Evolutionary conservation across 2,888 invertebrate genomes (phyloP), one percentile per base, ranked within the genome.

Genomic region (Meliscaeva auricollis): DNA sequence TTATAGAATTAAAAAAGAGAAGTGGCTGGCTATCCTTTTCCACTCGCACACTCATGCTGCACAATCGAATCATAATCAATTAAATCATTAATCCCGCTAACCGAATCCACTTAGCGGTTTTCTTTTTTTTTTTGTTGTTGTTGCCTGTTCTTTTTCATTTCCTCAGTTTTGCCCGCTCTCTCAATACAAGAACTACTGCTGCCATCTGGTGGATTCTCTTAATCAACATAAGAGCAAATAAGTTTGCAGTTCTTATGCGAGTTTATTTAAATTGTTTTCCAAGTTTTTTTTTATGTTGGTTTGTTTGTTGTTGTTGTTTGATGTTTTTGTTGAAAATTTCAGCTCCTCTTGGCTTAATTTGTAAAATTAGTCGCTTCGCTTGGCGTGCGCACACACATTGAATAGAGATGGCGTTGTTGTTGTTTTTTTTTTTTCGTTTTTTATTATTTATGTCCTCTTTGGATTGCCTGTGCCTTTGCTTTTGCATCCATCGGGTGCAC

Each of bases 11-110:
- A 11, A 38, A 38, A 38, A 30, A 20, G 32, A 35, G n/a, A n/a
- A n/a, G 26, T 48, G 38, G 26, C 41, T 62, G 48, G 20, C 44
- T 64, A 64, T 66, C 48, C 80, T 75, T 69, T 62, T 64, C 66
- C 68, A 62, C 62, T 74, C 48, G 20, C 68, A 60, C 54, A 48
- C 70, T 73, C 66, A 46, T 38, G 15, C 62, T 76, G 73, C 41
- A 85, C 85, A 85, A 85, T 85, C 85, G 85, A 85, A 85, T 85
- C 85, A 85, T 85, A 85, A 85, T 85, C 85, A 85, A 85, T 85
- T 85, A 85, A 85, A 76, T 81, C 75, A 85, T 85, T 81, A 85
- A 81, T 85, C 85, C 85, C 73, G 81, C 85, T 77, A 85, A 85
- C 85, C 75, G 85, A 85, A 62, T 80, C 85, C 76, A 81, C 76